Base-by-base conservation (phyloP, 2,888 invertebrate species). In the Zaprionus lineosus region DNA sequence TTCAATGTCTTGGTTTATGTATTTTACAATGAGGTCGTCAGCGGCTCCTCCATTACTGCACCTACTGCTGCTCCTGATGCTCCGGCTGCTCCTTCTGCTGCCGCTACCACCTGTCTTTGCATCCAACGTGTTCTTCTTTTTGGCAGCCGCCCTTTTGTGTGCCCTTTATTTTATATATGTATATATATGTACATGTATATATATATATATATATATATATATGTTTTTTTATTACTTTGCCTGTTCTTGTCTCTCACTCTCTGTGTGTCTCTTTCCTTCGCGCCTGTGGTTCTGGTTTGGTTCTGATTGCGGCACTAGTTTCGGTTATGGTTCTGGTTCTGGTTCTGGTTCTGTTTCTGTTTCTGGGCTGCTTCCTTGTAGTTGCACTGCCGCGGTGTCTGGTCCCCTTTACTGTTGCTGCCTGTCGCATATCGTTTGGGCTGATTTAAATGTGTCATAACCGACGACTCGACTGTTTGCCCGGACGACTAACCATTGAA, bases 371-470 rank as follows among this genome's bases (percentile, higher is more conserved):
- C n/a, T n/a, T n/a, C n/a, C n/a, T n/a, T n/a, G n/a, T 46, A 8
- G 46, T 40, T 29, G 14, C 43, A 9, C 34, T 29, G 12, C 11
- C 28, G 14, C 36, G 44, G 51, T 43, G 24, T 39, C 48, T 40
- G 61, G 11, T 62, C 41, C 33, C n/a, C 50, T 60, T 66, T 58
- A 44, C 66, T 55, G 53, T 26, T 31, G 53, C 51, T 50, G 69
- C 50, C 71, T 79, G 78, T 79, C 78, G 83, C 74, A 68, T 83
- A 74, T 83, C 78, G 79, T 78, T 79, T 81, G 75, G 64, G 64
- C 82, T 82, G 84, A 82, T 85, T 84, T 84, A 85, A 84, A 85
- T 84, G 83, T 85, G 83, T 81, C 85, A 84, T 83, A 85, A 77
- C 85, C 85, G 83, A 79, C 62, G 62, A 74, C 67, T 77, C 28